Evolutionary conservation across 2,888 invertebrate genomes (phyloP).

Genomic region (Iphiclides podalirius): DNA sequence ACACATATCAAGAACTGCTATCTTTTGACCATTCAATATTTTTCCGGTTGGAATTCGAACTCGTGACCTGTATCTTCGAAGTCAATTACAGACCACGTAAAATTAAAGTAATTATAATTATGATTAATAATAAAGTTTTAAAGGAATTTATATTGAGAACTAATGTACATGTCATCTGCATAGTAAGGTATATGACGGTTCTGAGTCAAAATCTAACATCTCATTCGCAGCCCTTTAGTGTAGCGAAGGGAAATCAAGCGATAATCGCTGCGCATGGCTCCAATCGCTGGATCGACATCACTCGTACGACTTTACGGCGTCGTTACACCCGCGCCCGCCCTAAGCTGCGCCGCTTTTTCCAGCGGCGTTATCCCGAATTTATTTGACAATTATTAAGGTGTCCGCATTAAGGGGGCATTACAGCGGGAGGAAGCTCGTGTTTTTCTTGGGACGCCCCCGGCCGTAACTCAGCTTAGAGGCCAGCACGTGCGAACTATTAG

Average conservation of each 20-base stretch:
- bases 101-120: no score
- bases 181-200: no score
- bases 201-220: no score
- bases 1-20: no score
- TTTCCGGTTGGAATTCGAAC: no score
- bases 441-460: constrained; percentile 74
- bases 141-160: no score
- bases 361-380: constrained; percentile 65
- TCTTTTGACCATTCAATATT: no score
- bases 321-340: constrained; percentile 52
- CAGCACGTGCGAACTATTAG: constrained; percentile 79
- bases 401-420: constrained; percentile 73
- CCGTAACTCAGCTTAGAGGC: constrained; percentile 67
- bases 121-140: no score
- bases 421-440: constrained; percentile 68
- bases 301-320: constrained; percentile 58
- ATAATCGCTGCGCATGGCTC: constrained; percentile 33
- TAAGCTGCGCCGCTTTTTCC: constrained; percentile 58
- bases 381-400: constrained; percentile 79
- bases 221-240: no score
- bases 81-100: no score
- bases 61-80: no score
- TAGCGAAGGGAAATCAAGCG: constrained; percentile 21
- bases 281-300: constrained; percentile 38
- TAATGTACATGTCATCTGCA: no score